A percentile compares a stretch with the other conserved stretches of the same genome.
Conservation (phyloP, 2,113 vertebrate species). For the Anoplopoma fimbria region DNA sequence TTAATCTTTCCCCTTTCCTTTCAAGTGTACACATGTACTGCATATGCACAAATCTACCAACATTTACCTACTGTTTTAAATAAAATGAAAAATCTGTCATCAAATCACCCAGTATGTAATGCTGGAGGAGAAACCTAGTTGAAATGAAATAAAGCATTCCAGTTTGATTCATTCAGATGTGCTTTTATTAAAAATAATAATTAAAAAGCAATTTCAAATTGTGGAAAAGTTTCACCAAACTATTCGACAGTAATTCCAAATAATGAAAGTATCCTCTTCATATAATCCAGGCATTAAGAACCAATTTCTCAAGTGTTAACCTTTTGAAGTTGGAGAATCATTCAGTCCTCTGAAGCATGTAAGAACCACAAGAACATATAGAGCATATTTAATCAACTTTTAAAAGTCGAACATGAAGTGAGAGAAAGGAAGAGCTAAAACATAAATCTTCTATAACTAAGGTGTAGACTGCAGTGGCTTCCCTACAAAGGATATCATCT, state of each 20-base stretch:
- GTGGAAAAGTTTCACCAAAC: background rate
- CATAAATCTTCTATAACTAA: background rate
- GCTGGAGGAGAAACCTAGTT: background rate
- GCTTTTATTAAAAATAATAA: background rate
- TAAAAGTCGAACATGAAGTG: background rate
- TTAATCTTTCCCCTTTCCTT: background rate
- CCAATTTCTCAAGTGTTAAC: background rate
- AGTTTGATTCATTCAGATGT: background rate
- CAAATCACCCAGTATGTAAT: background rate
- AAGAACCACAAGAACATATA: constrained; percentile 20
- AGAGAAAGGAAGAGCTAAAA: background rate
- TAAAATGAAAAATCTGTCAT: background rate
- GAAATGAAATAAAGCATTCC: background rate
- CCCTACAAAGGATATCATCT: background rate
- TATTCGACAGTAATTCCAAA: background rate
- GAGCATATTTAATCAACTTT: constrained; percentile 43
- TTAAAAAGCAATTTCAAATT: background rate
- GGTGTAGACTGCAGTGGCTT: background rate
- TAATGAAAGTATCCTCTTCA: background rate
- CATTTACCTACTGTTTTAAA: background rate
- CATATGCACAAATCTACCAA: background rate
- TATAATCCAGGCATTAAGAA: constrained; percentile 4
- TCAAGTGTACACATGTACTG: background rate
- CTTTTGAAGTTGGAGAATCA: constrained; percentile 24
- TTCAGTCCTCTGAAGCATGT: constrained; percentile 26